Conservation (phyloP, 2,797 vertebrate genomes). For the Caiman crocodilus region DNA sequence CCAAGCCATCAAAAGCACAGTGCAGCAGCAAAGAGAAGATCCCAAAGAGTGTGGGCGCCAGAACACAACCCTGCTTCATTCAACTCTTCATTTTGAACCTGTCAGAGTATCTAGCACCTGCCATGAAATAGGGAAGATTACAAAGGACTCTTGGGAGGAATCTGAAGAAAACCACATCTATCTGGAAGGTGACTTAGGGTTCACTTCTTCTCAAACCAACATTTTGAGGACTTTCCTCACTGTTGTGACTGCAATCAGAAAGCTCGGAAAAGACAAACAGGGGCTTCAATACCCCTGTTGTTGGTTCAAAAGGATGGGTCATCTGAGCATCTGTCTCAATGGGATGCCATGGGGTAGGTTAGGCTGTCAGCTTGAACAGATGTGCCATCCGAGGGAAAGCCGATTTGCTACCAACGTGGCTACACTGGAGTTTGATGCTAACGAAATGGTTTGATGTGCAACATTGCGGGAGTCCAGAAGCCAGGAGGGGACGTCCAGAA, state of each 20-base stretch:
- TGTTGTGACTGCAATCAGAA: rapidly evolving
- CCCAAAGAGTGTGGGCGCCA: too few species aligned
- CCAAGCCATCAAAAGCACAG: too few species aligned
- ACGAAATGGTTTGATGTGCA: neutral
- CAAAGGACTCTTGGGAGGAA: neutral
- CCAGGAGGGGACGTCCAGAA: rapidly evolving
- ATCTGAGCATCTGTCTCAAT: neutral
- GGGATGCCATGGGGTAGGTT: neutral
- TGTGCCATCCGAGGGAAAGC: neutral
- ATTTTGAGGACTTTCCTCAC: neutral
- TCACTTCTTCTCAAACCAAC: neutral
- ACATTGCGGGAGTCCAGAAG: neutral
- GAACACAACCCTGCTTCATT: too few species aligned
- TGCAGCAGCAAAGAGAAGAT: too few species aligned
- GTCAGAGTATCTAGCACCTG: too few species aligned
- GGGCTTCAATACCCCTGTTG: neutral
- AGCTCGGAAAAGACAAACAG: neutral
- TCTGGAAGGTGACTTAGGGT: rapidly evolving
- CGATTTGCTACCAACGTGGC: neutral
- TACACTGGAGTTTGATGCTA: rapidly evolving
- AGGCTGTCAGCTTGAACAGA: neutral
- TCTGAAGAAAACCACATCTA: rapidly evolving
- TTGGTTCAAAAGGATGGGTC: neutral
- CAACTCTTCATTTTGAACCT: too few species aligned
- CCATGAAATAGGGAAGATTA: rapidly evolving